A percentile compares a stretch with the other conserved stretches of the same genome.
Conservation (phyloP, 92 coral and sea anemone species). For the Hydrozoanthus gracilis region DNA sequence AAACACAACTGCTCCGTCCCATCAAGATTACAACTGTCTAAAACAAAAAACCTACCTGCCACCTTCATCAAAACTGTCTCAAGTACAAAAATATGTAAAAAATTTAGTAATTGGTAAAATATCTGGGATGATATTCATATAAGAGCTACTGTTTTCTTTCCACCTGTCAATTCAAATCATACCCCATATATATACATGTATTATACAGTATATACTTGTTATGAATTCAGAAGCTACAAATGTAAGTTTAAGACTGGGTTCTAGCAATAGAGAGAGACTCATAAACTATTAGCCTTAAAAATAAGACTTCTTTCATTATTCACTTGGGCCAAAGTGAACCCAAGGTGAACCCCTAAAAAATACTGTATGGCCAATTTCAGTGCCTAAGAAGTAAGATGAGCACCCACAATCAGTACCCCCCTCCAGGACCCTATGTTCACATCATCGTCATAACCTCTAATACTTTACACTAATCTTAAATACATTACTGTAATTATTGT, state of each 20-base stretch:
- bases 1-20: slow-evolving; percentile 11
- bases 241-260: not conserved
- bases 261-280: slow-evolving; percentile 16
- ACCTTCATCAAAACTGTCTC: slow-evolving; percentile 1
- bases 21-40: slow-evolving; percentile 8
- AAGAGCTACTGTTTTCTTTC: slow-evolving; percentile 7
- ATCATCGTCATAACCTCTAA: slow-evolving; percentile 15
- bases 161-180: slow-evolving; percentile 7
- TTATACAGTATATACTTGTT: not conserved
- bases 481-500: slow-evolving; percentile 23
- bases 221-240: slow-evolving; percentile 6
- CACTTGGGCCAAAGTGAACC: slow-evolving; percentile 30
- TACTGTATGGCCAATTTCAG: slow-evolving; percentile 21
- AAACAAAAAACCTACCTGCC: slow-evolving; percentile 15
- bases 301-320: slow-evolving; percentile 17
- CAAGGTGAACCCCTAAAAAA: slow-evolving; percentile 23
- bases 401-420: slow-evolving; percentile 31
- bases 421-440: slow-evolving; percentile 14
- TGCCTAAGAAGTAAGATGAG: slow-evolving; percentile 28
- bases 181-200: slow-evolving; percentile 1
- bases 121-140: slow-evolving; percentile 6
- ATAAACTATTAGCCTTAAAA: slow-evolving; percentile 19
- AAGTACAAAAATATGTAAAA: slow-evolving; percentile 1
- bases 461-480: slow-evolving; percentile 25
- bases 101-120: slow-evolving; percentile 2